Evolutionary conservation across 1,140 invertebrate genomes (phyloP), one percentile per base, ranked within the genome.

Genomic region (Aphis gossypii): DNA sequence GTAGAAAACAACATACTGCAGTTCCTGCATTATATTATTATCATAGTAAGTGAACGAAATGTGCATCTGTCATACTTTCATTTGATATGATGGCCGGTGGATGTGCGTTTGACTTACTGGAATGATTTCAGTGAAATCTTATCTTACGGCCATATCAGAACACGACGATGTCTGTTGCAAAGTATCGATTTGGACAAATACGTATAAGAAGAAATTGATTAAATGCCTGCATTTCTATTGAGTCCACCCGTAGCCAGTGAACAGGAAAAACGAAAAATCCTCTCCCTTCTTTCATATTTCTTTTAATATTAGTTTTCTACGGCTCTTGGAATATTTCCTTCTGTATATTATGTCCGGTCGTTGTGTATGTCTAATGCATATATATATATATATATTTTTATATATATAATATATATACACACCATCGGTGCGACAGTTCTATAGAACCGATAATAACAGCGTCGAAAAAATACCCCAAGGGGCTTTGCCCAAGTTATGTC

Each of bases 301-400:
- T 92, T 83, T 92, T 92, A 92, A 83, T 92, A 92, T 92, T 76
- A 92, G 90, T 82, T 83, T 92, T 92, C 56, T 92, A 83, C 44
- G 68, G 90, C 20, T 76, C 68, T 83, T 38, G 68, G 68, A 92
- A 92, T 92, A 92, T 92, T 92, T 92, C 46, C 18, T 82, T 23
- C 23, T 25, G 25, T 30, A 23, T 92, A 56, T 76, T 92, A 51
- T 41, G 68, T 51, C 68, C 68, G 20, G 90, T 92, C 41, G 20
- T n/a, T 48, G 44, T 48, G 21, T 87, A 30, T 86, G 38, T 38
- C 1, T 38, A 6, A 30, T 82, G 35, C 41, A 14, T 87, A 48
- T 86, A n/a, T 30, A n/a, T 83, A 11, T 82, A n/a, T n/a, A n/a
- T n/a, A n/a, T n/a, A n/a, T n/a, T n/a, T n/a, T n/a, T 86, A n/a